These are phyloP conservation scores for Holothuria leucospilota DNA, from an alignment of 53 echinoderm and acorn worm species.

Conservation along the genomic window DNA sequence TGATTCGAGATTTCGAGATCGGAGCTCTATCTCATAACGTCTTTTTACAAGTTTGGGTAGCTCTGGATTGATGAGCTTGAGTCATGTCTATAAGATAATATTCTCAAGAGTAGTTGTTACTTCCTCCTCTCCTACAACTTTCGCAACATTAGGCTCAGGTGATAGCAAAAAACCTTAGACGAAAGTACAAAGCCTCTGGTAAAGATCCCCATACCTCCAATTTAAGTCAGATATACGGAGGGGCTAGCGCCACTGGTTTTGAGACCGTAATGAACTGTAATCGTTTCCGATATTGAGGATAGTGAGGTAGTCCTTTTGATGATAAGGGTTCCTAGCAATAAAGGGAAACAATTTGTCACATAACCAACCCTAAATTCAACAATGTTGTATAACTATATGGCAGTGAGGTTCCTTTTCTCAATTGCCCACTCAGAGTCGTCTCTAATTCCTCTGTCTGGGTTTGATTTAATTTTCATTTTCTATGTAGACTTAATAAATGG, in stretches of 20 bases:
- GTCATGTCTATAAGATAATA: constrained; percentile 53
- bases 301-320: no score
- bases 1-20: constrained; percentile 62
- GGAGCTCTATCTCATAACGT: constrained; percentile 67
- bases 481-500: no score
- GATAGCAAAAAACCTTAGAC: constrained; percentile 48
- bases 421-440: no score
- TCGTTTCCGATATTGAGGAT: no score
- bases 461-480: no score
- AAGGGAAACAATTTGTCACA: no score
- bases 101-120: constrained; percentile 64
- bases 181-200: constrained; percentile 51
- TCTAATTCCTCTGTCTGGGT: no score
- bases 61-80: no score
- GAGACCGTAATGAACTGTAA: constrained; percentile 59
- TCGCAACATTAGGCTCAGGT: neutral
- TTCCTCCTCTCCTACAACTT: constrained; percentile 54
- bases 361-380: no score
- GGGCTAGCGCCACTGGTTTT: constrained; percentile 45
- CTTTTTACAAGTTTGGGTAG: constrained; percentile 50
- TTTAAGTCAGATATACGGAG: constrained; percentile 50
- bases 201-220: constrained; percentile 61
- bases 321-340: no score
- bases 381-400: no score
- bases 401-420: no score